phyloP scores from a whole-genome alignment of 2,797 vertebrate species.

The Nothura maculosa region DNA sequence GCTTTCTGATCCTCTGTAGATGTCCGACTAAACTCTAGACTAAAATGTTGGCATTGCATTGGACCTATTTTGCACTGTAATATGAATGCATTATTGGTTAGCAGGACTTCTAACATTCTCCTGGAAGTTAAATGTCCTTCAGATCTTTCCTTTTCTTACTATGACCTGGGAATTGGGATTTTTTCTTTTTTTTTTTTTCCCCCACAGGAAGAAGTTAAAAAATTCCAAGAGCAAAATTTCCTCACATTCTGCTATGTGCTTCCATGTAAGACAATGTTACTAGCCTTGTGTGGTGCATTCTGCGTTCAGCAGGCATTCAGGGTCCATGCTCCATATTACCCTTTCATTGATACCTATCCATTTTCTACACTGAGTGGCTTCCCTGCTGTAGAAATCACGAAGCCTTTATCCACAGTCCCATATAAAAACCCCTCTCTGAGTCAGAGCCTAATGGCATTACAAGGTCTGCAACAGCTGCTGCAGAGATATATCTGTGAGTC shows the following conservation, averaged over 20 bases:
- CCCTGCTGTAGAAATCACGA: background rate
- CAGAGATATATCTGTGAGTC: constrained; percentile 55
- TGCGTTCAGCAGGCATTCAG: background rate
- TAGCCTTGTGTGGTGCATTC: background rate
- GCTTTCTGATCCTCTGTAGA: background rate
- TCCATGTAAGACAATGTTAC: background rate
- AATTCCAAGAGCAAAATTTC: background rate
- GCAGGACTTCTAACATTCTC: background rate
- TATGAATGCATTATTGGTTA: background rate
- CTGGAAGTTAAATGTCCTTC: background rate
- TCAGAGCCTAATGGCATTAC: constrained; percentile 60
- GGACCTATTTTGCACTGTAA: background rate
- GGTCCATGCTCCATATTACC: background rate
- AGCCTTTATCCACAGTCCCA: background rate
- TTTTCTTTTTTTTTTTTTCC: background rate
- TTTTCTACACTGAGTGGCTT: background rate
- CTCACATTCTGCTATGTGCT: background rate
- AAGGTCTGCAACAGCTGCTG: constrained; percentile 67
- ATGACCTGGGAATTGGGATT: background rate
- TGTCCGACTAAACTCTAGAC: background rate
- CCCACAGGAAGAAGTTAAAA: background rate
- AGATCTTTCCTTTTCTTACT: background rate
- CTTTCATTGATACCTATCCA: background rate
- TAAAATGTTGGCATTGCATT: background rate
- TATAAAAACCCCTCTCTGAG: background rate